phyloP scores from a whole-genome alignment of 2,888 invertebrate species.

The Bursaphelenchus okinawaensis region DNA sequence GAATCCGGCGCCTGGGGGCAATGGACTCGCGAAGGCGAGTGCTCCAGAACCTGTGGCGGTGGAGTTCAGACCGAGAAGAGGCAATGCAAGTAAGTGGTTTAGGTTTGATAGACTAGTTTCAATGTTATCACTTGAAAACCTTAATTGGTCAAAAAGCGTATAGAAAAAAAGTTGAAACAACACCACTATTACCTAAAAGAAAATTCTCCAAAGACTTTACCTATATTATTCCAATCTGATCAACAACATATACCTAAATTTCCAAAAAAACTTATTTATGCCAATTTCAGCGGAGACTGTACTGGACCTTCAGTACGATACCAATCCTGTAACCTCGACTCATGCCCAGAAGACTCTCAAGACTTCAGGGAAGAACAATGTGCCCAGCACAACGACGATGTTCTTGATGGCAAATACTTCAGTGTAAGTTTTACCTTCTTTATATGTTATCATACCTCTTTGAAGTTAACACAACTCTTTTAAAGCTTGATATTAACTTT shows the following conservation, averaged over 20 bases:
- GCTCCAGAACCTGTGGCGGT: conserved; percentile 85
- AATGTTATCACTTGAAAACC: conserved; percentile 3
- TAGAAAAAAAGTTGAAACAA: too few relatives aligned
- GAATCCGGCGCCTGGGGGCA: conserved; percentile 63
- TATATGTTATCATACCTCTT: conserved; percentile 1
- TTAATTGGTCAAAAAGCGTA: neutral
- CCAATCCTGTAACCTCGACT: conserved; percentile 84
- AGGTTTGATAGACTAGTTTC: neutral
- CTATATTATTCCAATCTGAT: too few relatives aligned
- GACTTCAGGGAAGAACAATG: conserved; percentile 89
- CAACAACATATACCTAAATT: neutral
- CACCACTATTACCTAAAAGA: too few relatives aligned
- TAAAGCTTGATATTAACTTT: neutral
- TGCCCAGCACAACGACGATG: conserved; percentile 72
- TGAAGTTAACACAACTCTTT: too few relatives aligned
- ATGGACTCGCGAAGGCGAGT: conserved; percentile 77
- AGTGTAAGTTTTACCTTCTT: too few relatives aligned
- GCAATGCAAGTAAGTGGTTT: conserved; percentile 45
- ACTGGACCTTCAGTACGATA: conserved; percentile 75
- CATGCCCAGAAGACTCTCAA: conserved; percentile 55
- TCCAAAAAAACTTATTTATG: neutral
- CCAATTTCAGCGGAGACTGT: conserved; percentile 64
- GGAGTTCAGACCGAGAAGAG: conserved; percentile 81
- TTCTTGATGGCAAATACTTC: conserved; percentile 76
- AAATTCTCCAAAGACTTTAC: neutral